These are phyloP conservation scores for Cyphomyrus plagiostoma DNA, from an alignment of 2,113 vertebrate genomes.

Conservation along the genomic window DNA sequence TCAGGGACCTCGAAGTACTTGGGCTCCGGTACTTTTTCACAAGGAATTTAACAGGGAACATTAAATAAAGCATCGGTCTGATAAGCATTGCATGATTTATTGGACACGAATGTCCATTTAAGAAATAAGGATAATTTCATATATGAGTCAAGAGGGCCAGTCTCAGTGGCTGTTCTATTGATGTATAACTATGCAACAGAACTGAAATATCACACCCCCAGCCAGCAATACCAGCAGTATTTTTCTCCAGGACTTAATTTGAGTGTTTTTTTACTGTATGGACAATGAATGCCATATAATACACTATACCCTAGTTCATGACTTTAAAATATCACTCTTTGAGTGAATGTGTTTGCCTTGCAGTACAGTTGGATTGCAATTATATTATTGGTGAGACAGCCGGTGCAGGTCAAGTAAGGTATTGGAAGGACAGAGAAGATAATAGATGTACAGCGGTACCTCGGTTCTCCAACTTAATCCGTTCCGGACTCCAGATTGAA, in stretches of 20 bases:
- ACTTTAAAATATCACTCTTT: background rate
- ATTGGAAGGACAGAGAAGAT: constrained; percentile 33
- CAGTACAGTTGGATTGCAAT: constrained; percentile 37
- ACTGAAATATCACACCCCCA: background rate
- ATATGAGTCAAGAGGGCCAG: background rate
- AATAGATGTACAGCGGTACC: constrained; percentile 35
- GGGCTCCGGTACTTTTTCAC: background rate
- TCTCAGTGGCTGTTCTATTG: background rate
- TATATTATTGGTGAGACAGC: constrained; percentile 36
- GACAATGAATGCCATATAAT: constrained; percentile 15
- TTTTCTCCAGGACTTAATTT: background rate
- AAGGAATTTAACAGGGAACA: background rate
- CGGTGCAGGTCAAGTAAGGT: constrained; percentile 44
- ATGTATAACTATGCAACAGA: background rate
- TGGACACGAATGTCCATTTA: background rate
- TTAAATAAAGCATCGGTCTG: background rate
- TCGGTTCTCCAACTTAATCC: no score
- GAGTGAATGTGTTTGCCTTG: constrained; percentile 14
- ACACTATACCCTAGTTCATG: background rate
- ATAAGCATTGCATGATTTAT: constrained; percentile 3
- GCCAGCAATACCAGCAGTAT: background rate
- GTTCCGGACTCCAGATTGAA: no score
- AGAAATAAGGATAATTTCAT: background rate
- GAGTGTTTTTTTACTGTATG: background rate
- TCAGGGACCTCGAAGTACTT: background rate